A percentile compares a stretch with the other conserved stretches of the same genome.
These are phyloP conservation scores for Zonitis immaculata DNA, from an alignment of 2,888 invertebrate species.

Conservation along the genomic window DNA sequence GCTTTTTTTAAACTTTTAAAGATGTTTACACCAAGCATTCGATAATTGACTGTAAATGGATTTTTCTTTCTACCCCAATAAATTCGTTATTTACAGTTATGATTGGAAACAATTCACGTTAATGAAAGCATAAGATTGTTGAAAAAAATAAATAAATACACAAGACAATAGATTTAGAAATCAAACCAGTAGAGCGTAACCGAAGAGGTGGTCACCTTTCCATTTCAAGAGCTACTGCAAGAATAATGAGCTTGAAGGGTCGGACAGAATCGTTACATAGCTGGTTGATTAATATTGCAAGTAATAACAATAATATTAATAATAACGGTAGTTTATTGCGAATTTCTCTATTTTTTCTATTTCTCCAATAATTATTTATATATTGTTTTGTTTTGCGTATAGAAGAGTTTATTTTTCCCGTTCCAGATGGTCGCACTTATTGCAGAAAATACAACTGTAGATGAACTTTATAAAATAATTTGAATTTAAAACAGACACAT, in stretches of 20 bases:
- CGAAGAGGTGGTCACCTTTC: neutral
- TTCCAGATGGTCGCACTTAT: too few relatives aligned
- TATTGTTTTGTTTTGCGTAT: too few relatives aligned
- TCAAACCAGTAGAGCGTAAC: neutral
- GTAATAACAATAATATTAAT: neutral
- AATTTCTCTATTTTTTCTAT: neutral
- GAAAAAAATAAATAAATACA: too few relatives aligned
- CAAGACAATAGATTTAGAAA: too few relatives aligned
- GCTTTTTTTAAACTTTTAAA: too few relatives aligned
- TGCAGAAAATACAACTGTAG: too few relatives aligned
- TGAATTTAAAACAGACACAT: too few relatives aligned
- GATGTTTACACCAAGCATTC: too few relatives aligned
- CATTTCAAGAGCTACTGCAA: constrained; percentile 1
- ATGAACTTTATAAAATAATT: too few relatives aligned
- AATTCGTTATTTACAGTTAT: neutral
- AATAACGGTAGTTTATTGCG: neutral
- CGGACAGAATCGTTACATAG: neutral
- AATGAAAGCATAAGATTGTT: neutral
- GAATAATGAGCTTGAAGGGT: neutral
- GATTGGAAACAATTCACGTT: neutral
- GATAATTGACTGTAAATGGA: constrained; percentile 30
- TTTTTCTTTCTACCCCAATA: too few relatives aligned
- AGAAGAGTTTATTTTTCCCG: too few relatives aligned
- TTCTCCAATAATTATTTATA: too few relatives aligned
- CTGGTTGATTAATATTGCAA: neutral